Percentiles rank a stretch among this genome's conserved stretches.
Conservation (phyloP, 2,888 invertebrate species). For the Limenitis camilla region DNA sequence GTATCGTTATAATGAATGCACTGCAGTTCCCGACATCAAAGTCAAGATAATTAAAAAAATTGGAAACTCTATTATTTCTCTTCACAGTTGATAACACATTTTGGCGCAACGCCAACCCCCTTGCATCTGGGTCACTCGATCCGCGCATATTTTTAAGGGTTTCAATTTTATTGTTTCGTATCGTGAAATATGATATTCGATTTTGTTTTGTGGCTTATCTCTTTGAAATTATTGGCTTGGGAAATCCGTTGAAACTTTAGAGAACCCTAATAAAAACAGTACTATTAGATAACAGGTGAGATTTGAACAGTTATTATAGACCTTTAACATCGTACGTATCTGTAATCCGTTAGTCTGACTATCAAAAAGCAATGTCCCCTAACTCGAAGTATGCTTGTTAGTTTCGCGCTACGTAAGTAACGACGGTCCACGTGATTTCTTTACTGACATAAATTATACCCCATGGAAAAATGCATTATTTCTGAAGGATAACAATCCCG, state of each 20-base stretch:
- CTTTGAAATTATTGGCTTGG: conserved; percentile 12
- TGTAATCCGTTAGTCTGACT: too few species aligned
- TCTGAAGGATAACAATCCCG: too few species aligned
- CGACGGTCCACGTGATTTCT: too few species aligned
- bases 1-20: conserved; percentile 28
- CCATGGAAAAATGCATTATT: too few species aligned
- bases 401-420: too few species aligned
- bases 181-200: conserved; percentile 24
- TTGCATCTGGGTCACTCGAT: conserved; percentile 60
- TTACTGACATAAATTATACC: too few species aligned
- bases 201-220: conserved; percentile 17
- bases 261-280: not conserved
- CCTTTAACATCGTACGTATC: too few species aligned
- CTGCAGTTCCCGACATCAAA: conserved; percentile 40
- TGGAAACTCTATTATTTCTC: conserved; percentile 52
- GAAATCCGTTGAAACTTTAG: not conserved
- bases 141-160: conserved; percentile 32
- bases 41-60: conserved; percentile 68
- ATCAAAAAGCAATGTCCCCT: too few species aligned
- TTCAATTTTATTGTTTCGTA: conserved; percentile 32
- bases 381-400: too few species aligned
- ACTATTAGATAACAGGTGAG: too few species aligned
- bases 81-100: conserved; percentile 55
- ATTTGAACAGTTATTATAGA: too few species aligned
- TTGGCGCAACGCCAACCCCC: conserved; percentile 53